Percentiles rank a stretch among this genome's conserved stretches.
These are phyloP conservation scores for Panagrolaimus sp. DNA, from an alignment of 1,140 invertebrate genomes.

Conservation along the genomic window DNA sequence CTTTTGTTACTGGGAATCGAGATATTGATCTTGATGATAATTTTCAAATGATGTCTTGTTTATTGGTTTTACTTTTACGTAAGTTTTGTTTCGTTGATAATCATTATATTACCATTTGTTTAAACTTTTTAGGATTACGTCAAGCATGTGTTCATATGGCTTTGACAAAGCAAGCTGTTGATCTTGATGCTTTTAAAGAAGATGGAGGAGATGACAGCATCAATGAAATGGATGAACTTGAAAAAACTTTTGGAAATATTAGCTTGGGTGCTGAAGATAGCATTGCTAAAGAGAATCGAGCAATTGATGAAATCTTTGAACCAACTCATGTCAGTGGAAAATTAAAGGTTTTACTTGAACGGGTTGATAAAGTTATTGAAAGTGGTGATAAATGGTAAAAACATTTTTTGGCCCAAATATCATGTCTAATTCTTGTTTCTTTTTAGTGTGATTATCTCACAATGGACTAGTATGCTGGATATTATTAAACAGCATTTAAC, in stretches of 20 bases:
- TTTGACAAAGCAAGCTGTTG: constrained; percentile 34
- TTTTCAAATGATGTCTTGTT: constrained; percentile 43
- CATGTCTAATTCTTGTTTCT: not conserved
- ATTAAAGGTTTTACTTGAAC: constrained; percentile 28
- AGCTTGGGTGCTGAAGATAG: constrained; percentile 23
- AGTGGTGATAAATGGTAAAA: constrained; percentile 26
- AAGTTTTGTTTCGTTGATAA: constrained; percentile 53
- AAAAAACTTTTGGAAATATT: constrained; percentile 31
- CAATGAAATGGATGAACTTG: constrained; percentile 23
- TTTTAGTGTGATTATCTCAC: constrained; percentile 40
- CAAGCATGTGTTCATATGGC: constrained; percentile 23
- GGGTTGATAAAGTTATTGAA: constrained; percentile 25
- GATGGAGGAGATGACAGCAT: constrained; percentile 26
- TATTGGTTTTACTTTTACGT: constrained; percentile 47
- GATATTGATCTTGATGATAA: constrained; percentile 36
- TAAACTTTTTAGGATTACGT: constrained; percentile 25
- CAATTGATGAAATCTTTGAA: constrained; percentile 29
- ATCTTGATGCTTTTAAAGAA: constrained; percentile 50
- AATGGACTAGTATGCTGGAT: constrained; percentile 41
- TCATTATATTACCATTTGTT: constrained; percentile 40
- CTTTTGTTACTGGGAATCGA: constrained; percentile 38
- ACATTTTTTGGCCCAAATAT: not conserved
- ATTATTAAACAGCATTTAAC: constrained; percentile 38
- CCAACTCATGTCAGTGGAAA: constrained; percentile 30
- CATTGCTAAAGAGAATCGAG: not conserved